phyloP scores from a whole-genome alignment of 2,113 vertebrate genomes.

The Catagonus wagneri region DNA sequence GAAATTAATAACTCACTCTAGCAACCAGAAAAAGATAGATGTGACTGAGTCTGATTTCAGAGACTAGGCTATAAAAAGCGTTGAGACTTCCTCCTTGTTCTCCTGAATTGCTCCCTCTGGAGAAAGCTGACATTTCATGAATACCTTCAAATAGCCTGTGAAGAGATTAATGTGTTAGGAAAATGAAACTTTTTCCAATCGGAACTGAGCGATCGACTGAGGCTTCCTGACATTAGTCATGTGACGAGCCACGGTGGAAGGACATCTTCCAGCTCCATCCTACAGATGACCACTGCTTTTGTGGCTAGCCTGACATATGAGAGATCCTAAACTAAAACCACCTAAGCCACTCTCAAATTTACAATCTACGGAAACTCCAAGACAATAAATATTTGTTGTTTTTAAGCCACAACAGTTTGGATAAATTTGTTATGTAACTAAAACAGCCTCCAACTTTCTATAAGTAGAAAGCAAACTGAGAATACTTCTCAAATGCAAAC shows the following conservation, averaged over 20 bases:
- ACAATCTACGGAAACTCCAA: not conserved
- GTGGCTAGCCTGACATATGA: not conserved
- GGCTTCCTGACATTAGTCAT: too few species aligned
- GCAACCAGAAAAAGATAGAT: not conserved
- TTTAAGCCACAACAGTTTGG: not conserved
- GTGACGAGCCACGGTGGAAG: not conserved
- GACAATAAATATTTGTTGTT: not conserved
- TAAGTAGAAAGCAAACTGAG: not conserved
- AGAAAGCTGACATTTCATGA: not conserved
- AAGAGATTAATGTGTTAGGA: not conserved
- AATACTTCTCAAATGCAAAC: not conserved
- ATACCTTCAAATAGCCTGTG: not conserved
- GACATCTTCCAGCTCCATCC: not conserved
- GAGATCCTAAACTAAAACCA: not conserved
- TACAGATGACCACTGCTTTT: not conserved
- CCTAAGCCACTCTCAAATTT: not conserved
- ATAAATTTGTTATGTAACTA: not conserved
- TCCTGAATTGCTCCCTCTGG: not conserved
- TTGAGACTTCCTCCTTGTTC: not conserved
- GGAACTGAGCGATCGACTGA: not conserved
- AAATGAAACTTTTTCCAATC: not conserved
- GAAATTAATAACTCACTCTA: not conserved
- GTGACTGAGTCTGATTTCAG: not conserved
- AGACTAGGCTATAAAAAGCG: not conserved
- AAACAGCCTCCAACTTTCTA: not conserved